Percentiles rank a stretch among this genome's conserved stretches.
These are phyloP conservation scores for Morphnarchus princeps DNA, from an alignment of 2,113 vertebrate species.

Conservation along the genomic window DNA sequence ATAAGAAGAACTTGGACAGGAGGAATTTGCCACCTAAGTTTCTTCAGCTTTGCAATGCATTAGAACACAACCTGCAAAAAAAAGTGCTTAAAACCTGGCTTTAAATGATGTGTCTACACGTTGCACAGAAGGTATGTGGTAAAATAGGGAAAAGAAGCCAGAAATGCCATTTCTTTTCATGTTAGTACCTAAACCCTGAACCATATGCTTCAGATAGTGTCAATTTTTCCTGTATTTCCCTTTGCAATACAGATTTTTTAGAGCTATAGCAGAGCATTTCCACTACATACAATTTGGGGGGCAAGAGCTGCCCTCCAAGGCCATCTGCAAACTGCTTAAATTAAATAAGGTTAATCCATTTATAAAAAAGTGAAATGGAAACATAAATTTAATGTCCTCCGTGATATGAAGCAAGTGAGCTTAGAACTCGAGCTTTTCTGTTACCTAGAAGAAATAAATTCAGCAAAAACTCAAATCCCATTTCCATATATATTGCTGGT, in stretches of 20 bases:
- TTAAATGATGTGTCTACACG: neutral
- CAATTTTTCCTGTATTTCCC: neutral
- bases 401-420: neutral
- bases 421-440: slow-evolving; percentile 1
- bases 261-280: neutral
- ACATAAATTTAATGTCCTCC: neutral
- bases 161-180: rapidly evolving
- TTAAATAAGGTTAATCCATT: slow-evolving; percentile 24
- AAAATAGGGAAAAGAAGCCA: neutral
- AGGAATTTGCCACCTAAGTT: neutral
- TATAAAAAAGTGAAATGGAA: slow-evolving; percentile 12
- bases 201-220: neutral
- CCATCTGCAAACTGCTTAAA: neutral
- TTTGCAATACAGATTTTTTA: neutral
- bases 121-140: neutral
- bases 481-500: slow-evolving; percentile 66
- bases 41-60: neutral
- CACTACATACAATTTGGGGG: neutral
- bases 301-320: neutral
- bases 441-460: slow-evolving; percentile 31
- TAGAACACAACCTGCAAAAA: neutral
- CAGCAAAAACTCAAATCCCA: slow-evolving; percentile 34
- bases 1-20: neutral
- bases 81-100: neutral
- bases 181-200: neutral